Conservation (phyloP, 2,113 vertebrate genomes). For the Antechinus stuartii region DNA sequence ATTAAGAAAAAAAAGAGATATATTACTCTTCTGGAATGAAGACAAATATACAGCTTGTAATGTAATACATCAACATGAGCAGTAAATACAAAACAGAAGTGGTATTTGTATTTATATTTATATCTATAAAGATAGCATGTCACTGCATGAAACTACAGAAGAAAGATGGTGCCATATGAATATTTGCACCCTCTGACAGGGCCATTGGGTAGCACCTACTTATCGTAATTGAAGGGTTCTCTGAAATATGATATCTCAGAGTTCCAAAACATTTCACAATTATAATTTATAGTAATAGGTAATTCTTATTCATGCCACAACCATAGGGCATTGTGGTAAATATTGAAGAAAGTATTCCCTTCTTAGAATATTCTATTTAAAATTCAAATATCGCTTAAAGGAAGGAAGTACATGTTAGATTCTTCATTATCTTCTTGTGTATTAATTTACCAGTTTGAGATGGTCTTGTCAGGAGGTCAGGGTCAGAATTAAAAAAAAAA, state of each 20-base stretch:
- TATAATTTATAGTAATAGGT: not conserved
- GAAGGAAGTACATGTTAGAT: not conserved
- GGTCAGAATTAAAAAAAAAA: not conserved
- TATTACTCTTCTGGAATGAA: constrained; percentile 68
- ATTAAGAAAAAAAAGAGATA: constrained; percentile 49
- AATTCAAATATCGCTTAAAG: not conserved
- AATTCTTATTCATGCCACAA: not conserved
- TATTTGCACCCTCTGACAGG: not conserved
- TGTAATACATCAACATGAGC: constrained; percentile 63
- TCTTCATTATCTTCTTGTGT: not conserved
- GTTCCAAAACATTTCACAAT: not conserved
- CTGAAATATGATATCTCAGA: not conserved
- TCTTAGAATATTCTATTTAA: not conserved
- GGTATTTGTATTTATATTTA: constrained; percentile 62
- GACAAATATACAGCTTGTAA: constrained; percentile 64
- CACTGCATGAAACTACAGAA: not conserved
- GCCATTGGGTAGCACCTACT: not conserved
- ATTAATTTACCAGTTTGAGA: not conserved
- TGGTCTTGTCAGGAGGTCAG: not conserved
- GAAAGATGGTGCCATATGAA: not conserved
- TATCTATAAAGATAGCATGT: constrained; percentile 3
- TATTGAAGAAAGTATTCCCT: not conserved
- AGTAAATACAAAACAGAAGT: constrained; percentile 65
- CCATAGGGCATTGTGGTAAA: not conserved
- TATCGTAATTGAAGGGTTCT: not conserved